phyloP scores from a whole-genome alignment of 2,113 vertebrate genomes.

The Tachysurus vachellii region DNA sequence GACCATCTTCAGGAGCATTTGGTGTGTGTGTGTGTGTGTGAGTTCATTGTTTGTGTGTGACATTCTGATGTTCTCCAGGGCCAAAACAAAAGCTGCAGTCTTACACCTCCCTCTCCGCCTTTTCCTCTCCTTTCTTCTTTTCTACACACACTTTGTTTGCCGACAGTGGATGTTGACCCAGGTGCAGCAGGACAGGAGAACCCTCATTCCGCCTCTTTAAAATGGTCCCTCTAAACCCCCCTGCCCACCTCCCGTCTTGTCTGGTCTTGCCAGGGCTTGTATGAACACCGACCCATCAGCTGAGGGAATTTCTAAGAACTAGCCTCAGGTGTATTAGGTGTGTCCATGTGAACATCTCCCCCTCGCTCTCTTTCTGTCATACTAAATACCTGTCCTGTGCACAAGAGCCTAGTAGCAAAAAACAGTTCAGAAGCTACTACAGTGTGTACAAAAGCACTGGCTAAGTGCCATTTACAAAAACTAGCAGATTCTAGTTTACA shows the following conservation, averaged over 20 bases:
- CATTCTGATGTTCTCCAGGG: constrained; percentile 39
- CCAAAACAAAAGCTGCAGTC: constrained; percentile 46
- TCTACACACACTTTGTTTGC: constrained; percentile 63
- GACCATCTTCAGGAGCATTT: constrained; percentile 4
- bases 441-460: not conserved
- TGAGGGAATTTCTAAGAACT: constrained; percentile 36
- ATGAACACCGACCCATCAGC: constrained; percentile 33
- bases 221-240: constrained; percentile 7
- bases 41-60: constrained; percentile 49
- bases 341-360: constrained; percentile 47
- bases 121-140: constrained; percentile 53
- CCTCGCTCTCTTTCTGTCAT: not conserved
- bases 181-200: constrained; percentile 67
- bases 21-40: constrained; percentile 33
- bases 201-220: constrained; percentile 40
- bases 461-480: not conserved
- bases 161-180: constrained; percentile 70
- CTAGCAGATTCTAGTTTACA: not conserved
- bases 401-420: not conserved
- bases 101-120: constrained; percentile 32
- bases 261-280: constrained; percentile 49
- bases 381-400: not conserved
- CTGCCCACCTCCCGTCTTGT: constrained; percentile 13
- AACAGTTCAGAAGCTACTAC: not conserved
- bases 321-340: constrained; percentile 47